These are phyloP conservation scores for Oceanites oceanicus DNA, from an alignment of 2,113 vertebrate species.

Conservation along the genomic window DNA sequence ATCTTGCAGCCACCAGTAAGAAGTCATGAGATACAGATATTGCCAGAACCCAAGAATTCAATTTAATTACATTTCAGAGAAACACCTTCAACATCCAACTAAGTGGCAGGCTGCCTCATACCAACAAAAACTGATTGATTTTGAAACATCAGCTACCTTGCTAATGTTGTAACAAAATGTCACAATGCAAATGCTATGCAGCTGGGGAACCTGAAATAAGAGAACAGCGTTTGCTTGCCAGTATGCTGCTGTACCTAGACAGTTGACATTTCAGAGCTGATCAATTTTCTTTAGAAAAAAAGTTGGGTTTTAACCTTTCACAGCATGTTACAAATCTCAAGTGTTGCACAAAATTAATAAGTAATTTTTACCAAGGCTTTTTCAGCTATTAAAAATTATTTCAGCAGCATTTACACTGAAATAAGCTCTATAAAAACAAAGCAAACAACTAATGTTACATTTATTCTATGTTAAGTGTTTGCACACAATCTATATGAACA, in stretches of 20 bases:
- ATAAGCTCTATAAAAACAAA: neutral
- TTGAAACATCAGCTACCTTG: slow-evolving; percentile 59
- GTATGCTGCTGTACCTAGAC: slow-evolving; percentile 27
- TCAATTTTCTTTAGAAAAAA: slow-evolving; percentile 59
- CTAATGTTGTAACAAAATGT: slow-evolving; percentile 73
- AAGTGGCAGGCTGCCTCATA: neutral
- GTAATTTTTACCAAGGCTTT: neutral
- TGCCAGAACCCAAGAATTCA: neutral
- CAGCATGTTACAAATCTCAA: slow-evolving; percentile 5
- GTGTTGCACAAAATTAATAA: slow-evolving; percentile 42
- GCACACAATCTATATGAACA: neutral
- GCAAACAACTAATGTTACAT: neutral
- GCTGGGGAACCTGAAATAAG: slow-evolving; percentile 59
- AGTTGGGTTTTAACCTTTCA: slow-evolving; percentile 59
- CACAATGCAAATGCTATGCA: slow-evolving; percentile 71
- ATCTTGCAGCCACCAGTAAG: neutral
- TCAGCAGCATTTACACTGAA: neutral
- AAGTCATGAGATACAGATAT: neutral
- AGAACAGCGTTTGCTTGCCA: slow-evolving; percentile 53
- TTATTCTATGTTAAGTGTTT: neutral
- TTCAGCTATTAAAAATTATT: slow-evolving; percentile 2
- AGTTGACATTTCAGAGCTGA: slow-evolving; percentile 65
- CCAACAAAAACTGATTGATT: slow-evolving; percentile 52
- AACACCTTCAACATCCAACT: neutral
- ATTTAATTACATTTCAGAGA: neutral